Conservation (phyloP, 1,140 invertebrate genomes). For the Zaprionus africanus region DNA sequence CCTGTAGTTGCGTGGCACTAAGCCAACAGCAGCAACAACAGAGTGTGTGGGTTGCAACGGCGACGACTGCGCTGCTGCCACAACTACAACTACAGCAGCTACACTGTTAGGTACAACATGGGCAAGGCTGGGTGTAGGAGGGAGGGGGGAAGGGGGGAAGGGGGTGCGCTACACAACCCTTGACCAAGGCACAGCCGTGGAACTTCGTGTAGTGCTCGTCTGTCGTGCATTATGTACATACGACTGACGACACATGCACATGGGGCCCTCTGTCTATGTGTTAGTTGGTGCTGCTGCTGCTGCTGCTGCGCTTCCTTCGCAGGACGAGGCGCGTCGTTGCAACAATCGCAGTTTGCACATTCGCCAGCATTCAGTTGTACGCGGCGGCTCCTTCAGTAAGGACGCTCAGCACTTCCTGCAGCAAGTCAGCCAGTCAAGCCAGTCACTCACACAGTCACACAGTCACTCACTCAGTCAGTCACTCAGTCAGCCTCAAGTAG, state of each 20-base stretch:
- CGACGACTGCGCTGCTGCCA: conserved; percentile 46
- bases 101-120: conserved; percentile 23
- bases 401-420: conserved; percentile 70
- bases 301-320: conserved; percentile 58
- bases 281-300: conserved; percentile 51
- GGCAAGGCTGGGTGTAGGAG: neutral
- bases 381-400: conserved; percentile 80
- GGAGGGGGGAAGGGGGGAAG: no score
- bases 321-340: conserved; percentile 48
- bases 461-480: neutral
- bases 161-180: conserved; percentile 67
- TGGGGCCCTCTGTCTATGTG: conserved; percentile 57
- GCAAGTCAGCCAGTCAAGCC: conserved; percentile 30
- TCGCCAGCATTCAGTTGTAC: conserved; percentile 76
- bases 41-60: conserved; percentile 62
- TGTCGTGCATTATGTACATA: conserved; percentile 59
- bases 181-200: conserved; percentile 46
- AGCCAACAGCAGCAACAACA: conserved; percentile 48
- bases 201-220: conserved; percentile 58
- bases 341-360: conserved; percentile 78
- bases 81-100: conserved; percentile 55
- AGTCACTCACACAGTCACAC: conserved; percentile 29
- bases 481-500: neutral
- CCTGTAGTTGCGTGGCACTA: conserved; percentile 69
- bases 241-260: conserved; percentile 42